Evolutionary conservation across 2,797 vertebrate genomes (phyloP), one percentile per base, ranked within the genome.

Genomic region (Tauraco hartlaubi): DNA sequence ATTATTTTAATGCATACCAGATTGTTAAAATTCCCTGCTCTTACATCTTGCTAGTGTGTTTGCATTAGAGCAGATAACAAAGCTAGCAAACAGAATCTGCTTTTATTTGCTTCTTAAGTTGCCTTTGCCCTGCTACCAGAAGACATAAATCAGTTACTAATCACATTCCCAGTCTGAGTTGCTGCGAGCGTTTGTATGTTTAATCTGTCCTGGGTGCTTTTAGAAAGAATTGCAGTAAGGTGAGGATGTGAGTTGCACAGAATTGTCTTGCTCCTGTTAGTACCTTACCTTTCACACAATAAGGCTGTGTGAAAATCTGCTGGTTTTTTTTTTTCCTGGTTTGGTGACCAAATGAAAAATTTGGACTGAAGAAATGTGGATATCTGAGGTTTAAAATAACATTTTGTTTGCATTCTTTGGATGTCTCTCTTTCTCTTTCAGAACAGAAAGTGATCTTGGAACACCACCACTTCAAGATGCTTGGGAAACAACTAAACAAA

Each of bases 81-180:
- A 94, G 55, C 69, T 22, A 79, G 52, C 46, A 71, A 93, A 88
- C 16, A 74, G 66, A 90, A 85, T 22, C 56, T 93, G 44, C 63
- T 92, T 85, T 89, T 76, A 82, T 89, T 87, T 96, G 54, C 66
- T 91, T n/a, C 61, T 85, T 41, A 75, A 67, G 51, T 84, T 21
- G 28, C 44, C 46, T 90, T 91, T 90, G 59, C 52, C 41, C 31
- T 73, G 41, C 67, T 90, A 81, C 44, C 67, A 90, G 73, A 62
- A 80, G 71, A 71, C 52, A 92, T 94, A 92, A 95, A 94, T 95
- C 93, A 91, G 62, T 84, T 84, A 39, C 80, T 92, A 94, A 95
- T 85, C 28, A 1, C 71, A 67, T 82, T 94, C 59, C 29, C 71
- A 54, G 55, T 85, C 7, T 73, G 67, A 90, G 67, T 28, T 86